Percentiles rank a stretch among this genome's conserved stretches.
Conservation (phyloP, 2,797 vertebrate species). For the Spinibarbus caldwelli region DNA sequence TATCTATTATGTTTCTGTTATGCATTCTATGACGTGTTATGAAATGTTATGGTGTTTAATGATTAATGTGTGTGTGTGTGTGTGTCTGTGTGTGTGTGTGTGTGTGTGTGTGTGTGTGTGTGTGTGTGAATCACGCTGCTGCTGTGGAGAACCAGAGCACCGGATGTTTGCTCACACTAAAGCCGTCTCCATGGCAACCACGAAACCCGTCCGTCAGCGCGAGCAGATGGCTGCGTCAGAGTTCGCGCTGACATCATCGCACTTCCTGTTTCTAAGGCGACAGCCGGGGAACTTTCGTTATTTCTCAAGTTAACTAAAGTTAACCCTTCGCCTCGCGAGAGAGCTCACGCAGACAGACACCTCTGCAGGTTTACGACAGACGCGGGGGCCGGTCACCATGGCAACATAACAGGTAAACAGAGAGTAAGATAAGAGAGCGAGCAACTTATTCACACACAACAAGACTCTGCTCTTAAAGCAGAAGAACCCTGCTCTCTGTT, state of each 20-base stretch:
- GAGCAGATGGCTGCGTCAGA: conserved; percentile 70
- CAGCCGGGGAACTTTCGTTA: conserved; percentile 9
- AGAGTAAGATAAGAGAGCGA: no score
- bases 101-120: no score
- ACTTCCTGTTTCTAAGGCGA: conserved; percentile 76
- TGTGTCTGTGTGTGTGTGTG: no score
- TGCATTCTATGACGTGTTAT: no score
- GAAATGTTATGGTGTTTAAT: no score
- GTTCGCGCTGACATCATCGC: conserved; percentile 65
- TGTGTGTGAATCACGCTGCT: neutral
- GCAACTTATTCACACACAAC: no score
- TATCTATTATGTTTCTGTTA: no score
- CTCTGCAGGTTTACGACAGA: conserved; percentile 53
- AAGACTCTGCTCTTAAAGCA: no score
- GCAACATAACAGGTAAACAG: conserved; percentile 79
- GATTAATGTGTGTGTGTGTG: no score
- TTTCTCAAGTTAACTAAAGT: neutral
- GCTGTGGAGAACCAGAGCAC: conserved; percentile 12
- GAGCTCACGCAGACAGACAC: no score
- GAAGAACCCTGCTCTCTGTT: no score
- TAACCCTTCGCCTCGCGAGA: no score
- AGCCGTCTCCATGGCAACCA: conserved; percentile 65
- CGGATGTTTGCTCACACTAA: conserved; percentile 56
- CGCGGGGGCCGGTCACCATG: conserved; percentile 63
- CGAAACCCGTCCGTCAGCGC: conserved; percentile 62